These are phyloP conservation scores for Diogma glabrata DNA, from an alignment of 2,888 invertebrate genomes.

Conservation along the genomic window DNA sequence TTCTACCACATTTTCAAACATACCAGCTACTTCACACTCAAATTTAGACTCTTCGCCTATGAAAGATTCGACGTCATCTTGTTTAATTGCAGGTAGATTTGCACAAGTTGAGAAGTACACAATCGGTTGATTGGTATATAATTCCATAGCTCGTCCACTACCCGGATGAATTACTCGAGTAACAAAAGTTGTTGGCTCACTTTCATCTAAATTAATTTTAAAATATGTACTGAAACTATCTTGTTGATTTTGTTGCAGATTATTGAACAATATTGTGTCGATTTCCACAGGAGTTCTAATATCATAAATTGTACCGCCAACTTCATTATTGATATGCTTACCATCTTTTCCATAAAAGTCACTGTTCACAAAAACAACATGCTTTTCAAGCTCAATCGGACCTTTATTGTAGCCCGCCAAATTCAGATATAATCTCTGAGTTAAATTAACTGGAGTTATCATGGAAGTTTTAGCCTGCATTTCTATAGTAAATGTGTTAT, in stretches of 20 bases:
- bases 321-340: not conserved
- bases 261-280: not conserved
- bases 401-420: slow-evolving; percentile 7
- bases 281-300: slow-evolving; percentile 9
- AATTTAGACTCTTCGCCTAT: not conserved
- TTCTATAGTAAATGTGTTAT: slow-evolving; percentile 7
- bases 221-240: too few species aligned
- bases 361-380: slow-evolving; percentile 6
- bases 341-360: not conserved
- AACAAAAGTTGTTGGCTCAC: slow-evolving; percentile 5
- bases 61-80: not conserved
- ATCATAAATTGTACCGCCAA: slow-evolving; percentile 10
- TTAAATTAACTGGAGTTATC: slow-evolving; percentile 9
- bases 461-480: not conserved
- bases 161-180: slow-evolving; percentile 8
- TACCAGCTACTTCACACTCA: not conserved
- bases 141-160: slow-evolving; percentile 9
- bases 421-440: slow-evolving; percentile 5
- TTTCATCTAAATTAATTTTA: too few species aligned
- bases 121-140: slow-evolving; percentile 9
- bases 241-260: not conserved
- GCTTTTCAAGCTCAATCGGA: slow-evolving; percentile 10
- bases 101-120: slow-evolving; percentile 6
- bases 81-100: slow-evolving; percentile 10
- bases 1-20: too few species aligned